phyloP scores from a whole-genome alignment of 2,797 vertebrate genomes.

The Eulemur albifrons region DNA sequence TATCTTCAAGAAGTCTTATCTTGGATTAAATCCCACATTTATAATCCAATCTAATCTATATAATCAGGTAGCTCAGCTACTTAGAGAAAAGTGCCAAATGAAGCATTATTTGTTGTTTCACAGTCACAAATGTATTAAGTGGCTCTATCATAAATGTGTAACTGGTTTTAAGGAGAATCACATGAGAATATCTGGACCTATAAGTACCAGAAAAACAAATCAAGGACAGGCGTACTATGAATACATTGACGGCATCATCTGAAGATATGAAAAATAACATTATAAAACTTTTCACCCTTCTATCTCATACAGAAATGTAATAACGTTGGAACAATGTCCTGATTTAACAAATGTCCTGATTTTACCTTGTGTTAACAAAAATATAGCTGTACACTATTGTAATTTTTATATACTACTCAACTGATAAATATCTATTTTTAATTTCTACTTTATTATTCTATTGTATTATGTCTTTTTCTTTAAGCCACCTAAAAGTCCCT shows the following conservation, averaged over 20 bases:
- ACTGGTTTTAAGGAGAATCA: background rate
- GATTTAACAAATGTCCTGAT: background rate
- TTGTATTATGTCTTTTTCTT: background rate
- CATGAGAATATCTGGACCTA: background rate
- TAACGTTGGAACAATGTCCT: background rate
- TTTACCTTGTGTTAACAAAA: background rate
- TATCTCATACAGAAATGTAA: background rate
- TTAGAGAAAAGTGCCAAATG: background rate
- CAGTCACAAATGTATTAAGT: background rate
- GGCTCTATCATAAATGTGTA: background rate
- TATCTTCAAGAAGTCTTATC: background rate
- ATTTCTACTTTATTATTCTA: conserved; percentile 19
- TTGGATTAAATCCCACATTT: background rate
- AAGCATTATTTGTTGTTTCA: conserved; percentile 21
- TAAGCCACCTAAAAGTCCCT: background rate
- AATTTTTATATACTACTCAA: background rate
- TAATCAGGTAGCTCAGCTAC: background rate
- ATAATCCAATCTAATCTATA: background rate
- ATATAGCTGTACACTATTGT: background rate
- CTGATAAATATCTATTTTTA: background rate
- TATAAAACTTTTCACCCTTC: conserved; percentile 23
- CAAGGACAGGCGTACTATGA: background rate
- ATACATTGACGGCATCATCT: background rate
- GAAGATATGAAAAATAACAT: background rate
- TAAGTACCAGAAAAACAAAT: background rate